A percentile compares a stretch with the other conserved stretches of the same genome.
These are phyloP conservation scores for Rapana venosa DNA, from an alignment of 2,888 invertebrate genomes.

Conservation along the genomic window DNA sequence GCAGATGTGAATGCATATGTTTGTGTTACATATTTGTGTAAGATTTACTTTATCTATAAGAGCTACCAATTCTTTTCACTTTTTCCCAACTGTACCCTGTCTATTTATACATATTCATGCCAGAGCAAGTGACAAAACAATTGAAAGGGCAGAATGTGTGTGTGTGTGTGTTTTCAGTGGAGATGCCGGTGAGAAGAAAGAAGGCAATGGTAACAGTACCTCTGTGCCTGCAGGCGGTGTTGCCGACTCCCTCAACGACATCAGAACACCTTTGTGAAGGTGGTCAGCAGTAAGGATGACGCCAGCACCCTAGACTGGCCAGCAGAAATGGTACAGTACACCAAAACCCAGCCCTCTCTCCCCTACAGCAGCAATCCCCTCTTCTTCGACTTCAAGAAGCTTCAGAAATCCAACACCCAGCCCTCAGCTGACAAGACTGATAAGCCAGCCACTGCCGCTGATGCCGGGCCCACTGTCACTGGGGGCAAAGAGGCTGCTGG, in stretches of 20 bases:
- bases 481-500: slow-evolving; percentile 49
- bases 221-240: neutral
- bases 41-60: no score
- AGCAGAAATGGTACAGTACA: slow-evolving; percentile 72
- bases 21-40: no score
- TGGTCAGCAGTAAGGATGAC: slow-evolving; percentile 69
- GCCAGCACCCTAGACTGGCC: slow-evolving; percentile 74
- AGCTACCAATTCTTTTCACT: no score
- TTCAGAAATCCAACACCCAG: slow-evolving; percentile 40
- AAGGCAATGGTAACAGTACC: neutral
- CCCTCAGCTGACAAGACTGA: slow-evolving; percentile 35
- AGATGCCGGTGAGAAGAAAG: neutral
- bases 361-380: slow-evolving; percentile 76
- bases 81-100: no score
- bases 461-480: slow-evolving; percentile 47
- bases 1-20: no score
- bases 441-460: slow-evolving; percentile 45
- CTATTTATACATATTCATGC: no score
- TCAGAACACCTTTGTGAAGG: slow-evolving; percentile 64
- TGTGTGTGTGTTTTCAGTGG: slow-evolving; percentile 8
- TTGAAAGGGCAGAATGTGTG: neutral
- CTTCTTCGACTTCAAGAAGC: slow-evolving; percentile 72
- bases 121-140: neutral
- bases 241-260: neutral
- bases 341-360: slow-evolving; percentile 66